Evolutionary conservation across 2,797 vertebrate species (phyloP).

Genomic region (Danio kyathit): DNA sequence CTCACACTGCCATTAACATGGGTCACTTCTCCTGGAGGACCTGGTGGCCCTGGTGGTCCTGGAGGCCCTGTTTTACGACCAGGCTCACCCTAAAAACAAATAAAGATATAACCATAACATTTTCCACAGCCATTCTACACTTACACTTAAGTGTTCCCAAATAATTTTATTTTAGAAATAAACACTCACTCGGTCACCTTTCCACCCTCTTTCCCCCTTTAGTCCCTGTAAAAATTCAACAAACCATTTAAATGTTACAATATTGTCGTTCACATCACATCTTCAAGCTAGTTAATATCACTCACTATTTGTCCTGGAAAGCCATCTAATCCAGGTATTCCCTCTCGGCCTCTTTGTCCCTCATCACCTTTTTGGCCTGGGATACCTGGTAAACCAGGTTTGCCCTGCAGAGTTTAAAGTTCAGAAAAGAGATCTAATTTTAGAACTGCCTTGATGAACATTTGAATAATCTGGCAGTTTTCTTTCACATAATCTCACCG

Average conservation of each 20-base stretch:
- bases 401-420: conserved; percentile 71
- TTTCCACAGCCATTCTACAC: neutral
- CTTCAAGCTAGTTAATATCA: neutral
- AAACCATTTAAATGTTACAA: neutral
- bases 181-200: conserved; percentile 73
- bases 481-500: conserved; percentile 67
- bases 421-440: neutral
- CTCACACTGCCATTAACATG: conserved; percentile 70
- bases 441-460: neutral
- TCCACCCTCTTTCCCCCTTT: conserved; percentile 73
- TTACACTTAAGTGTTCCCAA: neutral
- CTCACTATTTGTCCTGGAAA: conserved; percentile 79
- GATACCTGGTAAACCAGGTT: conserved; percentile 79
- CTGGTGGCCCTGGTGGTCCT: conserved; percentile 88
- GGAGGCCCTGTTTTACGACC: conserved; percentile 85
- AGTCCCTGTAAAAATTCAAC: conserved; percentile 65
- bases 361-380: conserved; percentile 81
- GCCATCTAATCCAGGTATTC: conserved; percentile 84
- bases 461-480: neutral
- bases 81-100: conserved; percentile 79
- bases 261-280: neutral
- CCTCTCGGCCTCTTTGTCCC: conserved; percentile 78
- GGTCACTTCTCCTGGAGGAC: conserved; percentile 82
- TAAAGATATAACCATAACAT: conserved; percentile 30
- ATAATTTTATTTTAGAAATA: no score